phyloP scores from a whole-genome alignment of 2,113 vertebrate genomes.

The Phocoena sinus region DNA sequence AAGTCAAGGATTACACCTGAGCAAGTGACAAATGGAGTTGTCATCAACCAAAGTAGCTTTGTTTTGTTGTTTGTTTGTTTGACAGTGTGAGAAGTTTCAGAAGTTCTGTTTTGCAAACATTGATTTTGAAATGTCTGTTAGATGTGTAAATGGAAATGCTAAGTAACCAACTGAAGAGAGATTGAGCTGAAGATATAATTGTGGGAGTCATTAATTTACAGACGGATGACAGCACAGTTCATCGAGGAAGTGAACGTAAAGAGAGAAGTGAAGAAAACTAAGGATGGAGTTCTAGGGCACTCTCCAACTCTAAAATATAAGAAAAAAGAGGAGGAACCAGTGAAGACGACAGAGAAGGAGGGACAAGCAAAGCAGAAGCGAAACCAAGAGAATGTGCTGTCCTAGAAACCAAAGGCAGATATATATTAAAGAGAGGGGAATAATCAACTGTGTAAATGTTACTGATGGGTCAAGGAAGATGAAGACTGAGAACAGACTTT shows the following conservation, averaged over 20 bases:
- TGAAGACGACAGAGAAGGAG: not conserved
- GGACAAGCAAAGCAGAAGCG: not conserved
- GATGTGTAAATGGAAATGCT: not conserved
- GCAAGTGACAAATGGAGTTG: not conserved
- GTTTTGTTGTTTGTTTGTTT: not conserved
- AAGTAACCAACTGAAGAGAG: not conserved
- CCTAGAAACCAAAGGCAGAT: not conserved
- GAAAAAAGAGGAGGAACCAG: not conserved
- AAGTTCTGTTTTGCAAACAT: not conserved
- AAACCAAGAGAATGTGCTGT: not conserved
- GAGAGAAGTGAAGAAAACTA: not conserved
- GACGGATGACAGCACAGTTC: not conserved
- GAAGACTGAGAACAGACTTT: not conserved
- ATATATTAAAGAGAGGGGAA: not conserved
- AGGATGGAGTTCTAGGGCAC: not conserved
- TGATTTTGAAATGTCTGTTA: not conserved
- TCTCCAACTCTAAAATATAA: not conserved
- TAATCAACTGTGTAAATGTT: not conserved
- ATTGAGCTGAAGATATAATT: not conserved
- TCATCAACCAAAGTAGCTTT: not conserved
- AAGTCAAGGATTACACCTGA: not conserved
- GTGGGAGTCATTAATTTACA: not conserved
- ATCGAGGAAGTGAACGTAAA: not conserved
- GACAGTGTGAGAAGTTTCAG: not conserved
- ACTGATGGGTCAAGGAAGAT: not conserved